phyloP scores from a whole-genome alignment of 1,140 invertebrate genomes.

The Caerostris darwini region DNA sequence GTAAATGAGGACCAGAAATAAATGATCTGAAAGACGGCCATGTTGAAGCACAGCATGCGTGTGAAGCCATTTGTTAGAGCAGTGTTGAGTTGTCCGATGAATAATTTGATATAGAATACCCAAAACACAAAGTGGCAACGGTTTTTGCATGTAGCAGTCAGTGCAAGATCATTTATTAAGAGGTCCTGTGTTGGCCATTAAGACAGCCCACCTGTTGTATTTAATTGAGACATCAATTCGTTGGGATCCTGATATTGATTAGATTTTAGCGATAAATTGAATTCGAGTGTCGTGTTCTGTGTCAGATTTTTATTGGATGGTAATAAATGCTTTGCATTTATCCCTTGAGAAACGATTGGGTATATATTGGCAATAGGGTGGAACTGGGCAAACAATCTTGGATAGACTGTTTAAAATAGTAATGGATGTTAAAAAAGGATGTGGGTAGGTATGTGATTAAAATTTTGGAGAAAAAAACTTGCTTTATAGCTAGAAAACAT shows the following conservation, averaged over 20 bases:
- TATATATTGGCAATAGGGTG: background rate
- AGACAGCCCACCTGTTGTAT: background rate
- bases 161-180: slow-evolving; percentile 56
- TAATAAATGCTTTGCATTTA: slow-evolving; percentile 7
- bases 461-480: background rate
- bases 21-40: slow-evolving; percentile 51
- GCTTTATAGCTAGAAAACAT: background rate
- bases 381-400: background rate
- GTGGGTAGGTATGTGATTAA: background rate
- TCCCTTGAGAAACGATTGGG: background rate
- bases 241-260: slow-evolving; percentile 45
- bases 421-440: background rate
- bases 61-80: slow-evolving; percentile 59
- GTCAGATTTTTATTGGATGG: slow-evolving; percentile 24
- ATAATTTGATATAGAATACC: slow-evolving; percentile 59
- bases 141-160: background rate
- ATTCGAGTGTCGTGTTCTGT: slow-evolving; percentile 39
- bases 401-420: background rate
- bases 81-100: slow-evolving; percentile 58
- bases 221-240: slow-evolving; percentile 60
- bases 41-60: slow-evolving; percentile 5
- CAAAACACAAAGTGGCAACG: background rate
- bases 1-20: slow-evolving; percentile 56
- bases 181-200: background rate
- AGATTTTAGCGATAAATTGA: slow-evolving; percentile 68